phyloP scores from a whole-genome alignment of 2,113 vertebrate species.

The Triplophysa dalaica region DNA sequence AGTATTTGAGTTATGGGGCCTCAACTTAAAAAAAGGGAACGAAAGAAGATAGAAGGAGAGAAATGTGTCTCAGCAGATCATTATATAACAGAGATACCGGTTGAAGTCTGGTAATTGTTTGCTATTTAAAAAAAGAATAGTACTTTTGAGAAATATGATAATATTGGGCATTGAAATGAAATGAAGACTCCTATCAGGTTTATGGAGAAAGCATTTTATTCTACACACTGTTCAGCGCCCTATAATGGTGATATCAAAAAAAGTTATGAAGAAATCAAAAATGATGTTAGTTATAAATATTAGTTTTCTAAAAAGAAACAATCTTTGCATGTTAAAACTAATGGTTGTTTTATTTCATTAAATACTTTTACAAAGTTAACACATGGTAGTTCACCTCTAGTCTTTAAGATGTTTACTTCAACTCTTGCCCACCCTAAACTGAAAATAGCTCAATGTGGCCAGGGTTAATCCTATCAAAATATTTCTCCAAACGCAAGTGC shows the following conservation, averaged over 20 bases:
- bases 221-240: no score
- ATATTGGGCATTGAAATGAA: no score
- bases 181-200: no score
- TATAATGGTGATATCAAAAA: no score
- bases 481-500: slow-evolving; percentile 48
- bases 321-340: no score
- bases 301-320: not conserved
- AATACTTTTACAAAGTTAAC: slow-evolving; percentile 22
- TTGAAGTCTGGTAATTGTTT: no score
- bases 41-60: not conserved
- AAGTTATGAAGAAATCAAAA: no score
- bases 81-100: slow-evolving; percentile 23
- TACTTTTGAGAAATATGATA: no score
- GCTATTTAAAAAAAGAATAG: no score
- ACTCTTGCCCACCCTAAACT: slow-evolving; percentile 44
- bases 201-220: no score
- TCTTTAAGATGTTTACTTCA: slow-evolving; percentile 37
- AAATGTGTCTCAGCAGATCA: slow-evolving; percentile 1
- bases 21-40: not conserved
- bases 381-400: slow-evolving; percentile 31
- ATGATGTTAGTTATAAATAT: no score
- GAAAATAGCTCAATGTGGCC: slow-evolving; percentile 45
- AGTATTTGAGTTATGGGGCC: slow-evolving; percentile 52
- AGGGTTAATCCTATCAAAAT: slow-evolving; percentile 58
- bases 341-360: slow-evolving; percentile 4